These are phyloP conservation scores for Hybos culiciformis DNA, from an alignment of 2,888 invertebrate genomes.

Conservation along the genomic window DNA sequence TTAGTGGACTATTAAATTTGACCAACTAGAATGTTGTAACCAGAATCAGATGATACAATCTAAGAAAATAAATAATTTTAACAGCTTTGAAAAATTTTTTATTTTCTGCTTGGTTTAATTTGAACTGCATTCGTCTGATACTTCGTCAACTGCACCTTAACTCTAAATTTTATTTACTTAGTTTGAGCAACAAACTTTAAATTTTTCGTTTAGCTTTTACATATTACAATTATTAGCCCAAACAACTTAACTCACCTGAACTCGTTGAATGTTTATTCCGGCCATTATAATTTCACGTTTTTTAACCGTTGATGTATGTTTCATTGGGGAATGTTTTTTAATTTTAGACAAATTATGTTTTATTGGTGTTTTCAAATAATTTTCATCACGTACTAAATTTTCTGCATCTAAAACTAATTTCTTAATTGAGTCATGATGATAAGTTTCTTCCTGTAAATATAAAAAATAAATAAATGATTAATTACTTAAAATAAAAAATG, in stretches of 20 bases:
- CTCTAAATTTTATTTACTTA: no score
- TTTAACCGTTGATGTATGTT: slow-evolving; percentile 25
- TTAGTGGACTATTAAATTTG: not conserved
- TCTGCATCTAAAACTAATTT: slow-evolving; percentile 69
- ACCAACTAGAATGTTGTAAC: no score
- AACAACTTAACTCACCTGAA: slow-evolving; percentile 34
- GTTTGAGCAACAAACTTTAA: no score
- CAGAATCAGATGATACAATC: not conserved
- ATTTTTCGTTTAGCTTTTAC: no score
- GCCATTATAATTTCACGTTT: slow-evolving; percentile 32
- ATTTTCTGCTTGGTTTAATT: no score
- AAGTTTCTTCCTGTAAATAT: slow-evolving; percentile 7
- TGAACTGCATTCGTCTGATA: no score
- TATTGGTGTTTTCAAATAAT: slow-evolving; percentile 31
- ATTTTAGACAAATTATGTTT: slow-evolving; percentile 26
- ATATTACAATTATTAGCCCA: no score
- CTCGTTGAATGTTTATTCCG: slow-evolving; percentile 33
- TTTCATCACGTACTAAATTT: slow-evolving; percentile 51
- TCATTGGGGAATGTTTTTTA: slow-evolving; percentile 23
- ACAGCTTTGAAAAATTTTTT: no score
- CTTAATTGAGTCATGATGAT: slow-evolving; percentile 47
- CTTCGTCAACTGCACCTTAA: no score
- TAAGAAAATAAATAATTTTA: slow-evolving; percentile 2
- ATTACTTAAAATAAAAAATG: no score
- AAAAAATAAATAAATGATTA: slow-evolving; percentile 6